Evolutionary conservation across 2,797 vertebrate genomes (phyloP).

Genomic region (Heliangelus exortis): DNA sequence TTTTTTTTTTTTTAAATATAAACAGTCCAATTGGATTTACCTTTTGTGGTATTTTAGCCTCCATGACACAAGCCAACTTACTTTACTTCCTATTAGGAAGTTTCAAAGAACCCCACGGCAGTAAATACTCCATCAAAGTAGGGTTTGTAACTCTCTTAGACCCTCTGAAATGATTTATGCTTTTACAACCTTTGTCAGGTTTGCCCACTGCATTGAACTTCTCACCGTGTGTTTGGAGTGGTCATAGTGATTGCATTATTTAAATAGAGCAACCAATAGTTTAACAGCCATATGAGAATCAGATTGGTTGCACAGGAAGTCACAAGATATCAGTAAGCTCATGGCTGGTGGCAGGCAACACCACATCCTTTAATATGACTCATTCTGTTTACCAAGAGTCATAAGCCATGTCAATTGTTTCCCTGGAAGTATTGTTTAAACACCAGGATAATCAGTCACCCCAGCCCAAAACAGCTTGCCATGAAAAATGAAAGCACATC

Average conservation of each 20-base stretch:
- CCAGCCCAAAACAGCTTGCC: not conserved
- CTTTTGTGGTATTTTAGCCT: not conserved
- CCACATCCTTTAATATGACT: conserved; percentile 13
- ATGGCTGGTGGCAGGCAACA: not conserved
- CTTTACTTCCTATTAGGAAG: not conserved
- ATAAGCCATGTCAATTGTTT: not conserved
- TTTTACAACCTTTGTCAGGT: not conserved
- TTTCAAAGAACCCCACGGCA: not conserved
- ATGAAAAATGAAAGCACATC: not conserved
- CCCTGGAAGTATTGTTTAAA: not conserved
- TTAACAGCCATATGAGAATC: not conserved
- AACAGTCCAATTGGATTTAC: not conserved
- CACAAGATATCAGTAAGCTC: not conserved
- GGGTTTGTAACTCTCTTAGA: not conserved
- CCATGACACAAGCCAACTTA: not conserved
- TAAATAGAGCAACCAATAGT: not conserved
- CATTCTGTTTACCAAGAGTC: not conserved
- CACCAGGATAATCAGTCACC: not conserved
- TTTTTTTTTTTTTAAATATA: not conserved
- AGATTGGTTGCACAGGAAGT: not conserved
- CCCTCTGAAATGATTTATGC: not conserved
- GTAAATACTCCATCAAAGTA: not conserved
- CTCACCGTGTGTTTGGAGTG: not conserved
- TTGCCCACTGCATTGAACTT: not conserved
- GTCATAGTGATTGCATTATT: not conserved